These are phyloP conservation scores for Peromyscus aztecus DNA, from an alignment of 2,797 vertebrate genomes.

Conservation along the genomic window DNA sequence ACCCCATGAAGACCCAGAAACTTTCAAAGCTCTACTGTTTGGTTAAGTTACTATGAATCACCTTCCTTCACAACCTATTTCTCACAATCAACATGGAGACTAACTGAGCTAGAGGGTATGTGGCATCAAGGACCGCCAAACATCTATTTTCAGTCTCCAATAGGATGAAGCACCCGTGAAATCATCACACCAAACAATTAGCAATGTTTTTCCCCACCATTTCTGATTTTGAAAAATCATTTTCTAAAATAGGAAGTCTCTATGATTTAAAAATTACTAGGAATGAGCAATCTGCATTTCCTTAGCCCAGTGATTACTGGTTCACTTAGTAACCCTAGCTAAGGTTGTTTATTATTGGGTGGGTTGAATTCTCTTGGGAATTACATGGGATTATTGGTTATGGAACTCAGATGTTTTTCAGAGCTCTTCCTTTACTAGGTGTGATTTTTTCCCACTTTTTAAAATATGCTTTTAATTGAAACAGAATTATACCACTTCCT, in stretches of 20 bases:
- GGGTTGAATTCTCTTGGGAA: not conserved
- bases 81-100: not conserved
- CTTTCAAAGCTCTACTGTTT: not conserved
- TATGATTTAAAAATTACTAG: not conserved
- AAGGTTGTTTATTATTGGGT: not conserved
- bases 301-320: not conserved
- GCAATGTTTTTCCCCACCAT: not conserved
- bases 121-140: not conserved
- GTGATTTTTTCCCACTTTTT: not conserved
- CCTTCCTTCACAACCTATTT: not conserved
- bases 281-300: not conserved
- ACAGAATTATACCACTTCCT: not conserved
- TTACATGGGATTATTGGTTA: not conserved
- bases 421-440: not conserved
- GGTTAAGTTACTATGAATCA: not conserved
- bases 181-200: not conserved
- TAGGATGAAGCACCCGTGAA: not conserved
- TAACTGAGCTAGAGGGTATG: not conserved
- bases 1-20: not conserved
- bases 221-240: slow-evolving; percentile 14
- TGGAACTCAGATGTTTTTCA: slow-evolving; percentile 21
- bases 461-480: not conserved
- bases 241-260: slow-evolving; percentile 3
- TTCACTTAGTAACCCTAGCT: not conserved
- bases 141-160: not conserved